Evolutionary conservation across 2,888 invertebrate species (phyloP).

Genomic region (Volucella bombylans): DNA sequence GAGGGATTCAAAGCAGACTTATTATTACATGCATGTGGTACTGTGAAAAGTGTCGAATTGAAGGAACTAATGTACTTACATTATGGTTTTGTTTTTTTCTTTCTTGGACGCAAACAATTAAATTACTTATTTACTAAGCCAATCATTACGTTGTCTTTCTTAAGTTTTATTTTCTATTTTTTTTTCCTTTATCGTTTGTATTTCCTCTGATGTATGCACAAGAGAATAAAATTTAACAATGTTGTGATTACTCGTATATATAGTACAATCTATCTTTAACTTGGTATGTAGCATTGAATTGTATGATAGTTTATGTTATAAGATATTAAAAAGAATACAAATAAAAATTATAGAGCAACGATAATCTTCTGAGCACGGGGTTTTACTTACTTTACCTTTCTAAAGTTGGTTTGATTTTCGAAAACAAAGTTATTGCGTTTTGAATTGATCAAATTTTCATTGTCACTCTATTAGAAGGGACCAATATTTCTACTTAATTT

Average conservation of each 20-base stretch:
- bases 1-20: neutral
- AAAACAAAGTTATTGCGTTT: conserved; percentile 34
- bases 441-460: conserved; percentile 2
- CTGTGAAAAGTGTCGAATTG: too few relatives aligned
- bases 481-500: neutral
- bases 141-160: too few relatives aligned
- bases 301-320: too few relatives aligned
- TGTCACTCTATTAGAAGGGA: conserved; percentile 27
- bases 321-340: neutral
- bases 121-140: conserved; percentile 12
- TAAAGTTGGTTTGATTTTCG: conserved; percentile 1
- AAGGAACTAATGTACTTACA: conserved; percentile 27
- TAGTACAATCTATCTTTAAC: conserved; percentile 8
- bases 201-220: conserved; percentile 3
- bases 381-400: neutral
- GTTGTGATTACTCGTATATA: conserved; percentile 40
- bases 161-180: neutral
- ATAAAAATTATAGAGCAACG: neutral
- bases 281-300: neutral
- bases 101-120: conserved; percentile 33
- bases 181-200: neutral
- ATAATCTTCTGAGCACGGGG: too few relatives aligned
- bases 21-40: too few relatives aligned
- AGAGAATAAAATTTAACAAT: conserved; percentile 15
- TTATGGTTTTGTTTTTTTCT: conserved; percentile 6